Base-by-base conservation (phyloP, 2,888 invertebrate genomes). In the Oscheius onirici region DNA sequence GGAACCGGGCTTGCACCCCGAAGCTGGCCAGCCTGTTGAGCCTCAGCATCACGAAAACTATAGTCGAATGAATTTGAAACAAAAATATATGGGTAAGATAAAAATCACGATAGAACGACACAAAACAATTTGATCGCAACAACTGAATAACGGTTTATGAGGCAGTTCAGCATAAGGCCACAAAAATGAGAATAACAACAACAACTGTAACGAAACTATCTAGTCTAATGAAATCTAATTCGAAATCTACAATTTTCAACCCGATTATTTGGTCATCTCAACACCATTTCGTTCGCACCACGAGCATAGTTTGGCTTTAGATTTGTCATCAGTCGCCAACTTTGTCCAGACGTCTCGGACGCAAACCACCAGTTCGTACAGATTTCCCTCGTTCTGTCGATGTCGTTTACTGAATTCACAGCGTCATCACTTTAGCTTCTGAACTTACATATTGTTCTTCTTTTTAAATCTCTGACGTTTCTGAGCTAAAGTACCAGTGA, bases 221-320 rank as follows among this genome's bases (percentile, higher is more conserved):
- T 55, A 55, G 24, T 26, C 34, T 43, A 55, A 20, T n/a, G n/a
- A 17, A 20, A 58, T 15, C 58, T 58, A 58, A 17, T 15, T 40
- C 20, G 17, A 58, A 58, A 22, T 41, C 22, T 58, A 41, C 41
- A 22, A 20, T 41, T 17, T 17, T 20, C 3, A 20, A 58, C 58
- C 58, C 58, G 58, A 58, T 58, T 58, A 58, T 40, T 3, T 57
- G 28, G 41, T 40, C 41, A 20, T 58, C 20, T 20, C 22, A 20
- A 55, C 28, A 43, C 34, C 49, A 26, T 63, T 63, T 46, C 46
- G 63, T 22, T 49, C 49, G 49, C 63, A 63, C 63, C 63, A 63
- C 6, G 49, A n/a, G 13, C 26, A 5, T 11, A 63, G 34, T 28
- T 49, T 49, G 46, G 26, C 13, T 26, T 26, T 10, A 26, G 46